Conservation (phyloP, 2,888 invertebrate genomes). For the Trissolcus brochymenae region DNA sequence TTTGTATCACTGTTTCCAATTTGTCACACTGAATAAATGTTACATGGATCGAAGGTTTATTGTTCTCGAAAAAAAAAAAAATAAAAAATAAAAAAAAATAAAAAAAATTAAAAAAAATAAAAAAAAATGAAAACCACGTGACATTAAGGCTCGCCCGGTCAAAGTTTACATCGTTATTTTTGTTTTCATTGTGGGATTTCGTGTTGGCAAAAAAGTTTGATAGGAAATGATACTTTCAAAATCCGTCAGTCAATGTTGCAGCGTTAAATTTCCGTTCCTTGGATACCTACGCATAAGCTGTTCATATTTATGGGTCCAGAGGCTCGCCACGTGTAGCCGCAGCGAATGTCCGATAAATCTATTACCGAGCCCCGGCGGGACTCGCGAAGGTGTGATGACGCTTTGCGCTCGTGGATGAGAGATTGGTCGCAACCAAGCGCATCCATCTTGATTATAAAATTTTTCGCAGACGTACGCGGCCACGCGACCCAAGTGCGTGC, state of each 20-base stretch:
- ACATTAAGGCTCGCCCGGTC: too few relatives aligned
- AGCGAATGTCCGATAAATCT: slow-evolving; percentile 75
- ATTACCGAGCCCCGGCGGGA: slow-evolving; percentile 73
- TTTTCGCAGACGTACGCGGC: slow-evolving; percentile 59
- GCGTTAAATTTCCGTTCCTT: not conserved
- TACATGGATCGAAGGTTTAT: too few relatives aligned
- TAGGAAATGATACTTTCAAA: not conserved
- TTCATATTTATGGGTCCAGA: slow-evolving; percentile 67
- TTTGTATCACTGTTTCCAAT: too few relatives aligned
- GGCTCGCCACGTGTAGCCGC: slow-evolving; percentile 59
- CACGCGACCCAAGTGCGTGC: slow-evolving; percentile 58
- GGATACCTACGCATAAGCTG: slow-evolving; percentile 56
- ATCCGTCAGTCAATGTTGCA: not conserved
- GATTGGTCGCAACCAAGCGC: slow-evolving; percentile 62
- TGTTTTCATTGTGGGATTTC: not conserved
- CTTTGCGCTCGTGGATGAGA: slow-evolving; percentile 57
- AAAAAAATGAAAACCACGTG: too few relatives aligned
- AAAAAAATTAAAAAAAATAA: too few relatives aligned
- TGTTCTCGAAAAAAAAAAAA: too few relatives aligned
- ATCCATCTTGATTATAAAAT: slow-evolving; percentile 72
- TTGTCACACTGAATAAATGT: too few relatives aligned
- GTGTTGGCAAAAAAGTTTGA: not conserved
- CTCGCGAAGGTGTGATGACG: slow-evolving; percentile 35
- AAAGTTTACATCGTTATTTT: too few relatives aligned
- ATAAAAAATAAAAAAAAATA: too few relatives aligned